Evolutionary conservation across 2,113 vertebrate genomes (phyloP).

Genomic region (Sphyrna mokarran): DNA sequence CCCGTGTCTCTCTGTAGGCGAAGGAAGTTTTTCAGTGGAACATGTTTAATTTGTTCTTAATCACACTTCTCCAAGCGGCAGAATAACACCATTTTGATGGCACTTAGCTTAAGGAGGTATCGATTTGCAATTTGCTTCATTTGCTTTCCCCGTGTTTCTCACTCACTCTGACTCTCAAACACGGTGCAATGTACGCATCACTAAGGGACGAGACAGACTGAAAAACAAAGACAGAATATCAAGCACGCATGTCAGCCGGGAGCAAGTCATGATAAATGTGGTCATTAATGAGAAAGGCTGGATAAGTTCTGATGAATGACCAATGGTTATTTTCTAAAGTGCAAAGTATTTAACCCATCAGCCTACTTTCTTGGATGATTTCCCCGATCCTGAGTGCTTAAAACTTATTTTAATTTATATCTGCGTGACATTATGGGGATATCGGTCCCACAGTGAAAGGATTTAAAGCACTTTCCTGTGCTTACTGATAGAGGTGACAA

Average conservation of each 20-base stretch:
- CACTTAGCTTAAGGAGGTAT: neutral
- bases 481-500: neutral
- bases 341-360: neutral
- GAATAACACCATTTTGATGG: neutral
- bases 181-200: neutral
- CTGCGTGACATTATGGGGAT: neutral
- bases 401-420: conserved; percentile 7
- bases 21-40: neutral
- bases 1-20: neutral
- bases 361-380: neutral
- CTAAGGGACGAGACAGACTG: neutral
- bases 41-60: neutral
- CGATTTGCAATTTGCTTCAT: neutral
- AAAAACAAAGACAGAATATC: neutral
- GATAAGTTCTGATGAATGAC: neutral
- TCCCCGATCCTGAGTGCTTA: neutral
- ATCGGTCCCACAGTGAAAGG: neutral
- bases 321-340: neutral
- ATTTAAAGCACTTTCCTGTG: neutral
- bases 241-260: neutral
- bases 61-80: neutral
- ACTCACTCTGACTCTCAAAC: neutral
- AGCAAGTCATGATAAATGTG: neutral
- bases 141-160: neutral
- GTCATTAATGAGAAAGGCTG: neutral